Conservation (phyloP, 2,888 invertebrate species). For the Eupithecia subfuscata region DNA sequence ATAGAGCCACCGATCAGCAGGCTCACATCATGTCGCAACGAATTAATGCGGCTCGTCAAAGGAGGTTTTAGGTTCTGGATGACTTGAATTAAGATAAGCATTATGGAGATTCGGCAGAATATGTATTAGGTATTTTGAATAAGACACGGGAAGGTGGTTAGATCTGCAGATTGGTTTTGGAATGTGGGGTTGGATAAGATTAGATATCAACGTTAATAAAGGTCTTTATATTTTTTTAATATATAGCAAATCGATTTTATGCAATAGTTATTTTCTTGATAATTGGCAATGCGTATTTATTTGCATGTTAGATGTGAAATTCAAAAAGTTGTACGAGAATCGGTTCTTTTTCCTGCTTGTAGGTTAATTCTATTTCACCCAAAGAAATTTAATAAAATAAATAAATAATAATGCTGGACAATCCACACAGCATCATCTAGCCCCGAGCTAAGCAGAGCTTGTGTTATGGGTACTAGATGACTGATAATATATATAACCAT, state of each 20-base stretch:
- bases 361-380: too few relatives aligned
- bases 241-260: background rate
- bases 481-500: too few relatives aligned
- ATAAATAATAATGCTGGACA: too few relatives aligned
- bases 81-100: constrained; percentile 39
- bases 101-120: constrained; percentile 31
- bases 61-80: constrained; percentile 30
- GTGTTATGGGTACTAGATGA: too few relatives aligned
- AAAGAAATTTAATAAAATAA: too few relatives aligned
- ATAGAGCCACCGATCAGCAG: constrained; percentile 22
- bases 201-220: background rate
- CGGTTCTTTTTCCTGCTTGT: background rate
- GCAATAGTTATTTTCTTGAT: background rate
- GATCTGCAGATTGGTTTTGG: constrained; percentile 23
- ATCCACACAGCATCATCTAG: too few relatives aligned
- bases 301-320: background rate
- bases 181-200: constrained; percentile 9
- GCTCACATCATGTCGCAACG: constrained; percentile 29
- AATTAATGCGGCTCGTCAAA: constrained; percentile 33
- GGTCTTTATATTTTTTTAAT: background rate
- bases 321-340: background rate
- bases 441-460: too few relatives aligned
- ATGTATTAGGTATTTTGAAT: constrained; percentile 38
- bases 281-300: background rate
- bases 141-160: constrained; percentile 35